Evolutionary conservation across 1,140 invertebrate species (phyloP).

Genomic region (Apis laboriosa): DNA sequence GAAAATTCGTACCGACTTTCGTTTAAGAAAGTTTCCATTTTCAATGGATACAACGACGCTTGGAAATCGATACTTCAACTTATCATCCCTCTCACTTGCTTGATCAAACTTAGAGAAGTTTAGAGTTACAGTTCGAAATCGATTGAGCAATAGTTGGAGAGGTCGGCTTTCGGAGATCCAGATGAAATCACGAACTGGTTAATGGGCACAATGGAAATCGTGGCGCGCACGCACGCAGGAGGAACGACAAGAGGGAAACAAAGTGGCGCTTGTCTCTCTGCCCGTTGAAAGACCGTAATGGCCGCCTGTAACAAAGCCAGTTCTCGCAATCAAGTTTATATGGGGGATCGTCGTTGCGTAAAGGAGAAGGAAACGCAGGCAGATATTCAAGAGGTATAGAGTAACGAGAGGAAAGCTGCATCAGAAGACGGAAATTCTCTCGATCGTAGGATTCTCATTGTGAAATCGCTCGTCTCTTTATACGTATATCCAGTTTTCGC

Average conservation of each 20-base stretch:
- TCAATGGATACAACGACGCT: too few species aligned
- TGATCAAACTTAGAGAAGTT: background rate
- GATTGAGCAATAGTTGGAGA: conserved; percentile 27
- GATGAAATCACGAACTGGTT: conserved; percentile 34
- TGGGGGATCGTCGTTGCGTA: conserved; percentile 19
- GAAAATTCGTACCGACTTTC: too few species aligned
- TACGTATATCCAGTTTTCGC: too few species aligned
- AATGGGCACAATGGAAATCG: conserved; percentile 18
- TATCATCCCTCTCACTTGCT: too few species aligned
- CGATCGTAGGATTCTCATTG: background rate
- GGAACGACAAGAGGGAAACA: conserved; percentile 26
- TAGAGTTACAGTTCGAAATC: background rate
- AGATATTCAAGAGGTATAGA: background rate
- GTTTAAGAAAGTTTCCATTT: too few species aligned
- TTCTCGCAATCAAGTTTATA: conserved; percentile 55
- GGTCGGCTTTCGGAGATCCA: conserved; percentile 31
- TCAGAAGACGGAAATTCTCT: background rate
- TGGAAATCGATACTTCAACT: too few species aligned
- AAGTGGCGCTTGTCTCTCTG: conserved; percentile 29
- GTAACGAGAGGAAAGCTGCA: background rate
- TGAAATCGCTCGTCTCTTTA: background rate
- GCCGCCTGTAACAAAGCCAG: conserved; percentile 45
- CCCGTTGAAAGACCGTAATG: conserved; percentile 27
- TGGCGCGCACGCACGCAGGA: background rate
- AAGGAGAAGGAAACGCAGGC: conserved; percentile 16